Evolutionary conservation across 2,888 invertebrate genomes (phyloP), one percentile per base, ranked within the genome.

Genomic region (Hirtodrosophila histrioides): DNA sequence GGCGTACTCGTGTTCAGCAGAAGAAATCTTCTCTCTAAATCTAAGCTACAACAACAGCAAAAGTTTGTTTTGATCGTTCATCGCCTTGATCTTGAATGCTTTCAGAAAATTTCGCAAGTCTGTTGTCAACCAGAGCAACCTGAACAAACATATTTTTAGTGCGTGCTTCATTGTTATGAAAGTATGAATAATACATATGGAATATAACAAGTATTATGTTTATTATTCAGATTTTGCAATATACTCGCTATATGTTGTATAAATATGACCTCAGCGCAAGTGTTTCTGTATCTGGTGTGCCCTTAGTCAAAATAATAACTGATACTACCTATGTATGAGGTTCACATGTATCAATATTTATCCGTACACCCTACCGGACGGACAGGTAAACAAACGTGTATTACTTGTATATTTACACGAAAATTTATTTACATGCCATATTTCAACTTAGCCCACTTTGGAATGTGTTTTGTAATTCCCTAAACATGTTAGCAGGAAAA

Each of bases 41-140:
- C 37, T 58, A 11, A 55, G 45, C 50, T 49, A 35, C 39, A 56
- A 46, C 51, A 65, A 49, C 46, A 70, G 45, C 43, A 50, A 80
- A 65, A 64, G 73, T 83, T 82, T 86, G 75, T 83, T 83, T 78
- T 86, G 84, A 69, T 78, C 62, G 29, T 58, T 48, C 44, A 54
- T 65, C 49, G 82, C 84, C 86, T 86, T 83, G 82, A 83, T 86
- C 86, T 83, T 86, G 86, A 78, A 76, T 65, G 70, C 39, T 58
- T 78, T 57, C 46, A 40, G 46, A 41, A 53, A 60, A 69, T 45
- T 70, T 65, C 37, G 71, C 65, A 51, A 65, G 56, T 60, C 61
- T 74, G 86, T 83, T 83, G 86, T 78, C 86, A 86, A 80, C 80
- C 70, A 49, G 46, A 41, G 24, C 37, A 75, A 49, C 35, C 41